These are phyloP conservation scores for Microhierax caerulescens DNA, from an alignment of 2,797 vertebrate genomes.

Conservation along the genomic window DNA sequence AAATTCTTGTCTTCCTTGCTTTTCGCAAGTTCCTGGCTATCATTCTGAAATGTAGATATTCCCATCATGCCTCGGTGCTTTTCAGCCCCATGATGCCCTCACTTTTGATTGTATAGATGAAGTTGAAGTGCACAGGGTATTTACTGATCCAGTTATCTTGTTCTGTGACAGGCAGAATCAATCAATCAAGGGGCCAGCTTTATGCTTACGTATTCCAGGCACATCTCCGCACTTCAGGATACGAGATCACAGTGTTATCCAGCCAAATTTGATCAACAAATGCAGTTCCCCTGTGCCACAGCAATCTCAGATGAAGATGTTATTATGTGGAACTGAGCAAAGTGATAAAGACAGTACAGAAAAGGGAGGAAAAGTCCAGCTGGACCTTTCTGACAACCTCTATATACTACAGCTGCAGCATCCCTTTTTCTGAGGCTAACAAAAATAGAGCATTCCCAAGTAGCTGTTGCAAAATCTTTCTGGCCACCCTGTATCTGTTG, in stretches of 20 bases:
- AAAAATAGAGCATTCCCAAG: constrained; percentile 41
- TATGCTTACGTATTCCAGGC: constrained; percentile 83
- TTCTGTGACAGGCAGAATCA: constrained; percentile 94
- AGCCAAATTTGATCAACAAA: constrained; percentile 97
- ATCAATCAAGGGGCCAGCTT: constrained; percentile 88
- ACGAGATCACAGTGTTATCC: constrained; percentile 87
- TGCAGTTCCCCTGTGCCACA: constrained; percentile 88
- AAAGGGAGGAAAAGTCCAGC: constrained; percentile 75
- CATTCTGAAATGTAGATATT: constrained; percentile 76
- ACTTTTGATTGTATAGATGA: constrained; percentile 81
- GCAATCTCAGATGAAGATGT: constrained; percentile 97
- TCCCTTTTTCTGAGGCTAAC: constrained; percentile 61
- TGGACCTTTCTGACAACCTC: constrained; percentile 80
- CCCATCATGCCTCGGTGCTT: constrained; percentile 79
- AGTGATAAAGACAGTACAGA: constrained; percentile 87
- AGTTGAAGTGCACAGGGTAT: constrained; percentile 85
- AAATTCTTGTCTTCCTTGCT: constrained; percentile 1
- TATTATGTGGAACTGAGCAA: constrained; percentile 92
- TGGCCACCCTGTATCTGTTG: constrained; percentile 6
- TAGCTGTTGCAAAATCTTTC: constrained; percentile 33
- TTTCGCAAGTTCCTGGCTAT: constrained; percentile 58
- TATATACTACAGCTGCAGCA: constrained; percentile 65
- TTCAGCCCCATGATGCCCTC: constrained; percentile 79
- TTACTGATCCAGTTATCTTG: constrained; percentile 97
- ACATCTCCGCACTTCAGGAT: constrained; percentile 85